These are phyloP conservation scores for Propithecus coquereli DNA, from an alignment of 2,113 vertebrate species.

Conservation along the genomic window DNA sequence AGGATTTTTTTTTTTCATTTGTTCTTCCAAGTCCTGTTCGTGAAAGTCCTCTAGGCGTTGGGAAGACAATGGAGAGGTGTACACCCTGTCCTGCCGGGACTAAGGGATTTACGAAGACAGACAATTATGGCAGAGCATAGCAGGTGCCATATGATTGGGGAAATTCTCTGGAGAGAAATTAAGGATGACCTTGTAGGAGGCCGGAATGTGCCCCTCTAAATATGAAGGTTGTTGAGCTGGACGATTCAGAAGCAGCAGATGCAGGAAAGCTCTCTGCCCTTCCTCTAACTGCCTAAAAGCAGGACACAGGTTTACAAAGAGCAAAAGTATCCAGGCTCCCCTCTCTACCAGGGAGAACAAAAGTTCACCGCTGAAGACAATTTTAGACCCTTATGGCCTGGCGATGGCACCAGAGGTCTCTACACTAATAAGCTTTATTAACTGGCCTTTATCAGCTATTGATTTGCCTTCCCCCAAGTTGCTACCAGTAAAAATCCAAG, in stretches of 20 bases:
- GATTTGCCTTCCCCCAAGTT: not conserved
- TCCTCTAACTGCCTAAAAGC: too few relatives aligned
- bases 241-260: not conserved
- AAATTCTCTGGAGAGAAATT: not conserved
- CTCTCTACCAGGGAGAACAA: not conserved
- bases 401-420: not conserved
- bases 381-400: not conserved
- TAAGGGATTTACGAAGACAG: not conserved
- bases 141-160: not conserved
- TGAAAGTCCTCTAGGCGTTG: not conserved
- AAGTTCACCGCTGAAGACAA: not conserved
- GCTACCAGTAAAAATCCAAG: not conserved
- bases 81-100: not conserved
- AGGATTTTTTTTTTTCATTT: not conserved
- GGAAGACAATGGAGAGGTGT: not conserved
- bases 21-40: not conserved
- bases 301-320: not conserved
- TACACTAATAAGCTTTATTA: not conserved
- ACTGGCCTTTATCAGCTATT: not conserved
- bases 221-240: not conserved
- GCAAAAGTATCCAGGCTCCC: not conserved
- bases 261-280: not conserved
- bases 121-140: too few relatives aligned
- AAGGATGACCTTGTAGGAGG: not conserved
- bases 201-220: not conserved